Evolutionary conservation across 2,888 invertebrate genomes (phyloP), one percentile per base, ranked within the genome.

Genomic region (Patella depressa): DNA sequence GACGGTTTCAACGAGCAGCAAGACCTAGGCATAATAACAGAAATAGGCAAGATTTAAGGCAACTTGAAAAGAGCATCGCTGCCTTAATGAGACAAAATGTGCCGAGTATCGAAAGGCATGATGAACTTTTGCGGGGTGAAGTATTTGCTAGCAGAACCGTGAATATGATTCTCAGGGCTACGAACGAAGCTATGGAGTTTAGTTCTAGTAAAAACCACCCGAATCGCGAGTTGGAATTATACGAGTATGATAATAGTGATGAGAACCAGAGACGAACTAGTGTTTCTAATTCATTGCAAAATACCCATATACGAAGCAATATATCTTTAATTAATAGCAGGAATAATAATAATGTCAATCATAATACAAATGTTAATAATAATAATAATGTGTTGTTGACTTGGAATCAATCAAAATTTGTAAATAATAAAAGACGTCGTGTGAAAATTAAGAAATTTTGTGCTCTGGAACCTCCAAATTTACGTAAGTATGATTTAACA

Each of bases 11-110:
- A 17, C 71, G 74, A 71, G 74, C 54, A 54, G 76, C 54, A 11
- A 59, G 69, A 15, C 78, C 80, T 12, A 74, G 73, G 53, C 71
- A 71, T 29, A 73, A 45, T 29, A 59, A 76, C 53, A 77, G 78
- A 71, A 79, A 78, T 14, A 77, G 77, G 17, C 59, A 80, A 74
- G 83, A 83, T 59, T 55, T 83, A 65, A 78, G 79, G 11, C 79
- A 80, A 65, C 59, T 83, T 29, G 81, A 83, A 69, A 72, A 75
- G 24, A 77, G 77, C 29, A 71, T 83, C 19, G 78, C 80, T 7
- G 78, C 79, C 14, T 74, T 83, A 29, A 70, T 81, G 71, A 76
- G 77, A 19, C 78, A 81, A 65, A 80, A 79, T 55, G 55, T 80
- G 55, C 74, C 75, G 15, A 71, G 78, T 12, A 77, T 80, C 17